Base-by-base conservation (phyloP, 2,888 invertebrate species). In the Oscheius onirici region DNA sequence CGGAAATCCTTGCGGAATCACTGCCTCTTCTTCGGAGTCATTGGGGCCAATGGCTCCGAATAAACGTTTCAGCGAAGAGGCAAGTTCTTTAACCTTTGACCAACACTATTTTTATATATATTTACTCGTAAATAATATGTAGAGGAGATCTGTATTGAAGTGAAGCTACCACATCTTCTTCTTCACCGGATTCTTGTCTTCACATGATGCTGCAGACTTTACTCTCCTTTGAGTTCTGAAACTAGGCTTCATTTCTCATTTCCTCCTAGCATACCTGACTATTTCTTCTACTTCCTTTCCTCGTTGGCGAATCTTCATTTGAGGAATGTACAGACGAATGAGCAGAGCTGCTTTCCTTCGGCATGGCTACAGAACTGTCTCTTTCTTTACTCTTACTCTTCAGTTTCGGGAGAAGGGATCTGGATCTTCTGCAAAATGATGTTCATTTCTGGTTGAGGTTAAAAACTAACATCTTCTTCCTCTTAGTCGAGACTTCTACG, bases 191-290 rank as follows among this genome's bases (percentile, higher is more conserved):
- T 55, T 41, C 58, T 20, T 11, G 58, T 41, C 10, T 26, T 43
- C 46, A 63, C 63, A 63, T 63, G 20, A 63, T 63, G 17, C 28
- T 34, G 22, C 63, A 63, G 34, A 63, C 63, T 63, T 49, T 63
- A 26, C 63, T 63, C 49, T 63, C 63, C 34, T 63, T 63, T 20
- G 46, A 34, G 8, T 34, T 34, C 63, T 24, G 44, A 17, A 55
- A 55, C 55, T 5, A 2, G 10, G 3, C n/a, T 26, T 22, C 1
- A 41, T 58, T 8, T 2, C 6, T 15, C 20, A 34, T 57, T 28
- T n/a, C 5, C 41, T 40, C 1, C 13, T 11, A 17, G 13, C 55
- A 26, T 13, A 58, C 58, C 58, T 58, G 58, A 22, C 58, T 58
- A 41, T 58, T 58, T 17, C 41, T 40, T 58, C 55, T 58, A 20